A percentile compares a stretch with the other conserved stretches of the same genome.
phyloP scores from a whole-genome alignment of 2,888 invertebrate species.

The Sinelater perroti region DNA sequence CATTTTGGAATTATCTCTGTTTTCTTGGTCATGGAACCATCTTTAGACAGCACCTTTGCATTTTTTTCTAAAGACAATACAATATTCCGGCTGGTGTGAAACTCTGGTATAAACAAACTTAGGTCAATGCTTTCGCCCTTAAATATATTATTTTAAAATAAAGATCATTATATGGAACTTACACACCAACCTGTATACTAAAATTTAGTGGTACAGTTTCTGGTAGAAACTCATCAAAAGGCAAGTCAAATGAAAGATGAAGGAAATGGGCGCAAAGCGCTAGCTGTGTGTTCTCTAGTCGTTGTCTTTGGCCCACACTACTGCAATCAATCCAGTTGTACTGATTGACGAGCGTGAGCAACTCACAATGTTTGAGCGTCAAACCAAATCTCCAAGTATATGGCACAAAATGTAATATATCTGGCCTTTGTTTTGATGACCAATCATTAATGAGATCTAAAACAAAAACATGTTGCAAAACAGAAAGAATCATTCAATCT shows the following conservation, averaged over 20 bases:
- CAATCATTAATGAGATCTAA: constrained; percentile 94
- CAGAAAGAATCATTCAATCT: constrained; percentile 4
- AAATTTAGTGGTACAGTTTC: constrained; percentile 88
- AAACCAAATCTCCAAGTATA: constrained; percentile 95
- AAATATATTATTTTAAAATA: neutral
- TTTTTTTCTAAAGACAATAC: constrained; percentile 86
- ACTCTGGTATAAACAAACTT: constrained; percentile 89
- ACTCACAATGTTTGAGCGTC: constrained; percentile 92
- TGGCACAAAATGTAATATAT: constrained; percentile 93
- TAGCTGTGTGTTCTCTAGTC: constrained; percentile 86
- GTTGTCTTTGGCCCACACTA: constrained; percentile 79
- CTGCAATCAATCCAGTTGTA: constrained; percentile 99
- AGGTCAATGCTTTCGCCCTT: constrained; percentile 91
- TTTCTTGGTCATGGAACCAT: constrained; percentile 68
- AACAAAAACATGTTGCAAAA: constrained; percentile 38
- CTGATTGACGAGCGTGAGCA: constrained; percentile 92
- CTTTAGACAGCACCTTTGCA: constrained; percentile 83
- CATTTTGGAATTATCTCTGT: constrained; percentile 72
- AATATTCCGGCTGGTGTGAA: constrained; percentile 85
- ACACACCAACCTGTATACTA: constrained; percentile 77
- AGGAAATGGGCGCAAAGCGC: constrained; percentile 94
- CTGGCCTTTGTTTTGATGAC: constrained; percentile 92
- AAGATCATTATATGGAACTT: neutral
- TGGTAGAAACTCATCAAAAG: constrained; percentile 94
- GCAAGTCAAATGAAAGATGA: constrained; percentile 92